phyloP scores from a whole-genome alignment of 2,113 vertebrate species.

The Prinia subflava region DNA sequence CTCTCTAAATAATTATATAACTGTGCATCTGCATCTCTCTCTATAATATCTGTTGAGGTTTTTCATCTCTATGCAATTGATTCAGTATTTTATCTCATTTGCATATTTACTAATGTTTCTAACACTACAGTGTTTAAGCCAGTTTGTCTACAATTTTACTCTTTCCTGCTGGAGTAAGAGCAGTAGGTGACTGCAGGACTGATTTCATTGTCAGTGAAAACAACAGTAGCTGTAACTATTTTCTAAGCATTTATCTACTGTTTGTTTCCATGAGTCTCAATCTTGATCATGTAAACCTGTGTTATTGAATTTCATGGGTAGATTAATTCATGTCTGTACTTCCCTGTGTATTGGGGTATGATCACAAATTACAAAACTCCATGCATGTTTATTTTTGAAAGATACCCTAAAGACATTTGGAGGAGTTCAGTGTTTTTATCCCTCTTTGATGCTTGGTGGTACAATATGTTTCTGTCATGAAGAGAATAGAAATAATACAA shows the following conservation, averaged over 20 bases:
- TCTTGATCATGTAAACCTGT: not conserved
- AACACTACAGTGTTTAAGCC: not conserved
- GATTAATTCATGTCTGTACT: not conserved
- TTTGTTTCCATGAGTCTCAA: not conserved
- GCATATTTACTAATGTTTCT: not conserved
- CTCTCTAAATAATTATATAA: not conserved
- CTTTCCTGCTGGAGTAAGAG: not conserved
- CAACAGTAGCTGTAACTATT: not conserved
- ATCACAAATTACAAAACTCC: not conserved
- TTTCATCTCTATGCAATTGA: not conserved
- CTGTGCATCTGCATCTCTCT: not conserved
- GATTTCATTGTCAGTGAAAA: not conserved
- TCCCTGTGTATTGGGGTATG: not conserved
- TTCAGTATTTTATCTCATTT: not conserved
- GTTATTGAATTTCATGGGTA: not conserved
- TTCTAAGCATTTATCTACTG: not conserved
- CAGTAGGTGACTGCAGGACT: not conserved
- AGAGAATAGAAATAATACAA: not conserved
- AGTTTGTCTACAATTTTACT: not conserved
- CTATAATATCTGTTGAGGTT: too few relatives aligned
- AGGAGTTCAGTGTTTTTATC: not conserved
- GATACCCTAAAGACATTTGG: not conserved
- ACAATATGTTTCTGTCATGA: not conserved
- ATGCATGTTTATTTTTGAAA: not conserved
- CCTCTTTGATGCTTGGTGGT: not conserved